Base-by-base conservation (phyloP, 92 coral and sea anemone species). In the Hydrozoanthus gracilis region DNA sequence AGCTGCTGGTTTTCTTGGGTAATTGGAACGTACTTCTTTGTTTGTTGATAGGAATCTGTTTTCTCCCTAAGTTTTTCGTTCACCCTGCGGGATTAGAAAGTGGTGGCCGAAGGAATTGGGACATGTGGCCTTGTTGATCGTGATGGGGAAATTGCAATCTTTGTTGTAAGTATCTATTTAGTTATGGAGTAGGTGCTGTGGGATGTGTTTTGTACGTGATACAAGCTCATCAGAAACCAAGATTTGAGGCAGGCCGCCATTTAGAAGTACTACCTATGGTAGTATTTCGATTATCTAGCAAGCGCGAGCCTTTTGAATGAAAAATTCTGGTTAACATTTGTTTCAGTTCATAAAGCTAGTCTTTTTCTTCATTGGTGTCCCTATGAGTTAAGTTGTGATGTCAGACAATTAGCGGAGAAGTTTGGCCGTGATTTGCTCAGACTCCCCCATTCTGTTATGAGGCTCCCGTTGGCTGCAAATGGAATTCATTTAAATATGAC, bases 91-190 rank as follows among this genome's bases (percentile, higher is more conserved):
- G 73, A 52, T 76, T n/a, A 35, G 47, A 68, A 58, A 3, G 14
- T 58, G 44, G 8, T 73, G 46, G 51, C 14, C 46, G 48, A 79
- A 60, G 47, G 39, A 79, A 35, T 64, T 64, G 84, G 85, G 74
- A 66, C 85, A 80, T 80, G 85, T 66, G 75, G 74, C 85, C 4
- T 7, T 64, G 9, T 17, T 62, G 46, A 44, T 79, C 56, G 58
- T 13, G 58, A 7, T 16, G 85, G 85, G 35, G 48, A 79, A 79
- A 62, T 46, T 3, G 50, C n/a, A 80, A 45, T 20, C 17, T 65
- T 6, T 16, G 46, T 20, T n/a, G 73, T 80, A 80, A 80, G 85
- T 80, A 80, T 60, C 47, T 47, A 10, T 80, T 48, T 18, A 2
- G 6, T 46, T 6, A 80, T 60, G 39, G 39, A 27, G 39, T 27